These are phyloP conservation scores for Rhinopithecus roxellana DNA, from an alignment of 2,113 vertebrate species.

Conservation along the genomic window DNA sequence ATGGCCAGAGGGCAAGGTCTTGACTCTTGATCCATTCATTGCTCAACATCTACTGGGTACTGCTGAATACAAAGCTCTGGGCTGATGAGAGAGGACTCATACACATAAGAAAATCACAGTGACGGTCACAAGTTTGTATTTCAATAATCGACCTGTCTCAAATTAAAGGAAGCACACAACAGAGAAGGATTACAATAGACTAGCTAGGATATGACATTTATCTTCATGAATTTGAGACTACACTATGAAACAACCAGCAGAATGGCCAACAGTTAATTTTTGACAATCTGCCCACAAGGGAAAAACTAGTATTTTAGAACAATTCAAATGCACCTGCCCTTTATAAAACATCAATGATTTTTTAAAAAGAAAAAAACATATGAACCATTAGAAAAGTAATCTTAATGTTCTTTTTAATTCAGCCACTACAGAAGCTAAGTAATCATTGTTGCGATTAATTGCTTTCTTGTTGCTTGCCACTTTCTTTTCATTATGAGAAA, in stretches of 20 bases:
- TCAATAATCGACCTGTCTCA: constrained; percentile 21
- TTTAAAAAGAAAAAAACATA: background rate
- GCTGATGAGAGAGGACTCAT: background rate
- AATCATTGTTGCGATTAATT: constrained; percentile 62
- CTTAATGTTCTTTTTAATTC: constrained; percentile 63
- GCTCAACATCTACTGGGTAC: background rate
- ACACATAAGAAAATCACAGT: background rate
- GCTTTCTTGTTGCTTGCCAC: constrained; percentile 64
- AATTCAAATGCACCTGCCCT: constrained; percentile 21
- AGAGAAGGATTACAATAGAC: constrained; percentile 21
- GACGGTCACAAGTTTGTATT: background rate
- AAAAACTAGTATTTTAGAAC: constrained; percentile 3
- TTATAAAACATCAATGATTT: constrained; percentile 54
- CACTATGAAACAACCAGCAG: background rate
- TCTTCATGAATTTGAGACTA: constrained; percentile 44
- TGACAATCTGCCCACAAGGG: constrained; percentile 19
- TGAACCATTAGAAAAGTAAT: constrained; percentile 64
- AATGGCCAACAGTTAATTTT: background rate
- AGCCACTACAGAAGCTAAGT: constrained; percentile 30
- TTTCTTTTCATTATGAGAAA: constrained; percentile 63
- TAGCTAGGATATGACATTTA: constrained; percentile 44
- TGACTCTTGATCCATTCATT: background rate
- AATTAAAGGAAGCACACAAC: constrained; percentile 20
- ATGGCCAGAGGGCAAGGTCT: background rate
- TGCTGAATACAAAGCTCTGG: background rate